Evolutionary conservation across 2,797 vertebrate species (phyloP).

Genomic region (Bothrops alternatus): DNA sequence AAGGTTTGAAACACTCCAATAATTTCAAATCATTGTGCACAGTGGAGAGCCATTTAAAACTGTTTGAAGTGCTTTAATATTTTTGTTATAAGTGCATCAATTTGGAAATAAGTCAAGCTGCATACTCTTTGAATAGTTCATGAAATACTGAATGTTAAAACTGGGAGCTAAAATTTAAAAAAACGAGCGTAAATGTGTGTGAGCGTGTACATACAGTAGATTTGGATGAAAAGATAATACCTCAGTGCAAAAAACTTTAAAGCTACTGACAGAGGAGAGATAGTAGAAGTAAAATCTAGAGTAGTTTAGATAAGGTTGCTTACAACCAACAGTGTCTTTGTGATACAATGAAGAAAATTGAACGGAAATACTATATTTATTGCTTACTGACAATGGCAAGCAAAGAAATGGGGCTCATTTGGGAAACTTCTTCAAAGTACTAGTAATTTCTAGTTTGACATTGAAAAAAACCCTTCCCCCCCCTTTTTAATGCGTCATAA

Average conservation of each 20-base stretch:
- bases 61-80: slow-evolving; percentile 52
- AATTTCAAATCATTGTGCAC: slow-evolving; percentile 51
- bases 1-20: slow-evolving; percentile 44
- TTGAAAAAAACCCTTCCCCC: background rate
- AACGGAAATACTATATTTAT: background rate
- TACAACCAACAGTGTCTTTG: background rate
- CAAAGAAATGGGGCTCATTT: background rate
- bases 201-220: background rate
- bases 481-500: background rate
- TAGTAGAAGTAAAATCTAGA: slow-evolving; percentile 11
- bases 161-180: slow-evolving; percentile 34
- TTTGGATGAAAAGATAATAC: background rate
- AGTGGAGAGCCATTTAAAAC: slow-evolving; percentile 55
- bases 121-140: slow-evolving; percentile 31
- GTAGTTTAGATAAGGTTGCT: slow-evolving; percentile 4
- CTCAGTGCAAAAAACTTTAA: background rate
- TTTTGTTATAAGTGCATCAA: slow-evolving; percentile 48
- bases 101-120: slow-evolving; percentile 49
- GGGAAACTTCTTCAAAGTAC: background rate
- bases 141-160: slow-evolving; percentile 39
- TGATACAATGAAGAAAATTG: slow-evolving; percentile 17
- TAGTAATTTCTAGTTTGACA: background rate
- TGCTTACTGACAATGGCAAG: background rate
- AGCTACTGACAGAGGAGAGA: background rate
- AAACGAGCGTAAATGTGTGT: background rate